These are phyloP conservation scores for Stenolophus ochropezus DNA, from an alignment of 2,888 invertebrate species.

Conservation along the genomic window DNA sequence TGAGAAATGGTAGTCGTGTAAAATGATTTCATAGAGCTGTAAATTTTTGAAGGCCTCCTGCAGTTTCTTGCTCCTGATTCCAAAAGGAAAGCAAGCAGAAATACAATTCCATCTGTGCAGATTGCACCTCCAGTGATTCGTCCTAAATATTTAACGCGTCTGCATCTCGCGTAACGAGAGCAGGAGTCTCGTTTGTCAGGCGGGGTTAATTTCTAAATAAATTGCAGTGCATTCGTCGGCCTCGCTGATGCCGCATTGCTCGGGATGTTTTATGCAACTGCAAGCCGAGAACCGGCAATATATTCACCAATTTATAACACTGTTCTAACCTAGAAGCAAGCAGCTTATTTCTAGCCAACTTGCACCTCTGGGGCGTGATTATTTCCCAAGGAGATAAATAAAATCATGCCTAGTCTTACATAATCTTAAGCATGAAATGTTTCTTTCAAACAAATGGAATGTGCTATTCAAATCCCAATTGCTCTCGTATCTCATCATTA, in stretches of 20 bases:
- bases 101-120: neutral
- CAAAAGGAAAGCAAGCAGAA: too few species aligned
- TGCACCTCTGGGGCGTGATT: constrained; percentile 2
- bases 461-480: too few species aligned
- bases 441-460: too few species aligned
- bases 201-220: constrained; percentile 32
- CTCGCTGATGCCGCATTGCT: neutral
- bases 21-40: too few species aligned
- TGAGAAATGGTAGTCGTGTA: too few species aligned
- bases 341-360: neutral
- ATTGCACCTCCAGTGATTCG: neutral
- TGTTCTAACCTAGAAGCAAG: neutral
- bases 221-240: constrained; percentile 27
- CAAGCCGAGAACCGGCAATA: neutral
- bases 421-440: neutral
- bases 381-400: constrained; percentile 8
- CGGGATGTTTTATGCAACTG: constrained; percentile 23
- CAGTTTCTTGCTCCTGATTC: too few species aligned
- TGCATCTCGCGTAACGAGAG: constrained; percentile 11
- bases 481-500: too few species aligned
- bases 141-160: constrained; percentile 13
- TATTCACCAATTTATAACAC: constrained; percentile 34
- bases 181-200: constrained; percentile 15
- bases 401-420: neutral
- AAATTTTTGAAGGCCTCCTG: too few species aligned